phyloP scores from a whole-genome alignment of 2,113 vertebrate species.

The Amblyopsis rosae region DNA sequence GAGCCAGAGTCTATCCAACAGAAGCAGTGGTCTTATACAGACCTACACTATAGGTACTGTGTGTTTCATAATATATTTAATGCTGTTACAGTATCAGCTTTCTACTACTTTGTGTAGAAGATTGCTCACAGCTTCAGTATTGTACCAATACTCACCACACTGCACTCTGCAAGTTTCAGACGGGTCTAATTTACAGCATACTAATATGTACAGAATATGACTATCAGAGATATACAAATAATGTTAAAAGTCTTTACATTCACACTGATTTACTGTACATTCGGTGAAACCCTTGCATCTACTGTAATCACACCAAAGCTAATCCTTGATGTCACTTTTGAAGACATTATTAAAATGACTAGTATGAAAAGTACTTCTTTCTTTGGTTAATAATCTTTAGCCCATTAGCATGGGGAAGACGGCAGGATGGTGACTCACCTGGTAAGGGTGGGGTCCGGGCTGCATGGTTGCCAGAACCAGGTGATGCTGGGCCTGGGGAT shows the following conservation, averaged over 20 bases:
- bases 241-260: too few relatives aligned
- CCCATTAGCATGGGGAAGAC: not conserved
- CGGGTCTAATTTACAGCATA: too few relatives aligned
- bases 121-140: too few relatives aligned
- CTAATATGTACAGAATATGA: too few relatives aligned
- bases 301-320: not conserved
- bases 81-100: not conserved
- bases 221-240: too few relatives aligned
- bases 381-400: too few relatives aligned
- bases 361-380: not conserved
- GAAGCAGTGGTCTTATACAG: constrained; percentile 6
- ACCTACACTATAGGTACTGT: not conserved
- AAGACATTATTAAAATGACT: not conserved
- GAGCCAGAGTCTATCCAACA: constrained; percentile 25
- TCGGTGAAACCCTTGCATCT: too few relatives aligned
- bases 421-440: constrained; percentile 60
- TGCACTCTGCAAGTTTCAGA: too few relatives aligned
- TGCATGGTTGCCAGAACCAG: constrained; percentile 88
- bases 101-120: too few relatives aligned
- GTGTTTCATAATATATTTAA: not conserved
- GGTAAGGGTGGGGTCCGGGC: constrained; percentile 21
- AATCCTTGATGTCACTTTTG: not conserved
- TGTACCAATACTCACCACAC: too few relatives aligned
- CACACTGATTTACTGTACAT: not conserved
- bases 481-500: constrained; percentile 75